Conservation (phyloP, 2,113 vertebrate genomes). For the Datnioides undecimradiatus region DNA sequence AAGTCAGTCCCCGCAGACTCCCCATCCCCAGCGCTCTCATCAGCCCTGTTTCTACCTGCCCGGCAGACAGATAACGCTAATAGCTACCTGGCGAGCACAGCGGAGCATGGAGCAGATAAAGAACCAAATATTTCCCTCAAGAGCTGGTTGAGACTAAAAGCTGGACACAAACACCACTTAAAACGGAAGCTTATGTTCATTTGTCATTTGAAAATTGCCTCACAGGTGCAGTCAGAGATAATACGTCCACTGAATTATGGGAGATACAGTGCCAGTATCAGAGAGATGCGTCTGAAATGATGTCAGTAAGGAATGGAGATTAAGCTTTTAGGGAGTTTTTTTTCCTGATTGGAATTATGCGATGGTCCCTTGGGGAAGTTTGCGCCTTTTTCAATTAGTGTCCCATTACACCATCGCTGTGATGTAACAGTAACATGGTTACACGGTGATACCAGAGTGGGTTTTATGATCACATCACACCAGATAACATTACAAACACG, state of each 20-base stretch:
- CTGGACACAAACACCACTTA: too few species aligned
- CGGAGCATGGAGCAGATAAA: too few species aligned
- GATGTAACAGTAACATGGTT: neutral
- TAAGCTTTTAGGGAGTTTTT: neutral
- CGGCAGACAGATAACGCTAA: too few species aligned
- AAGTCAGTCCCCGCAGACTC: too few species aligned
- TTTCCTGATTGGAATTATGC: neutral
- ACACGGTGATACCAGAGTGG: neutral
- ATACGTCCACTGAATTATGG: neutral
- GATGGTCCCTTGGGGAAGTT: neutral
- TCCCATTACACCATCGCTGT: neutral
- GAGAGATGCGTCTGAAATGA: neutral
- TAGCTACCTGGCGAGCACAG: too few species aligned
- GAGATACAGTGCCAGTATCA: neutral
- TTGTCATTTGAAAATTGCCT: neutral
- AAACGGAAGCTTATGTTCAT: too few species aligned
- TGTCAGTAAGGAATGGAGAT: neutral
- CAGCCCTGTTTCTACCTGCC: too few species aligned
- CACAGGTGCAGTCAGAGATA: neutral
- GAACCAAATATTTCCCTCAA: neutral
- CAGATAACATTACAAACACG: neutral
- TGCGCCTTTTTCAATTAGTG: constrained; percentile 2
- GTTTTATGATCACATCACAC: neutral
- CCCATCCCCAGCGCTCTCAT: too few species aligned
- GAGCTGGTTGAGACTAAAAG: neutral